Base-by-base conservation (phyloP, 1,140 invertebrate species). In the Hormaphis cornu region DNA sequence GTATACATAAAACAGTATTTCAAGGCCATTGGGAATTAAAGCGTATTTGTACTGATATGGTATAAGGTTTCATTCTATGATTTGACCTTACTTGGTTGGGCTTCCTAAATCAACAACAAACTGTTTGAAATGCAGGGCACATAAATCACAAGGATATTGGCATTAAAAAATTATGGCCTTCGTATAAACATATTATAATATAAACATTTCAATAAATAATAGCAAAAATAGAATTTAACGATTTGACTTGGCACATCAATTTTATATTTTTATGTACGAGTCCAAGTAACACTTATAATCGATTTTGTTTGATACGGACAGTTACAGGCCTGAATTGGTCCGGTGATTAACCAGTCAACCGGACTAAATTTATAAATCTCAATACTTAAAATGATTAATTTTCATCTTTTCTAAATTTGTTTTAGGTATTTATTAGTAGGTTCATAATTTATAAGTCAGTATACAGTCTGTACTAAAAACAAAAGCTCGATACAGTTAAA, bases 101-200 rank as follows among this genome's bases (percentile, higher is more conserved):
- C 61, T 66, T 66, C 61, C 28, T 66, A 35, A 66, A 66, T 66
- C 44, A 48, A 48, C 44, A 48, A 48, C 44, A 48, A 14, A 66
- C 42, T 30, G 12, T 7, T 66, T 66, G 48, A 66, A 66, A 66
- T 66, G 9, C 40, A 48, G 20, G 28, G 18, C 61, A 66, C 24
- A 61, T 30, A 61, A 61, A 28, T 28, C 14, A 61, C 42, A 46
- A 61, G 16, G 58, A 61, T 61, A 61, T 63, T 63, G 40, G 42
- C n/a, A 63, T 46, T 63, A 63, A 28, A 24, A 46, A 63, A 44
- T 63, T 6, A 46, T 63, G 26, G 26, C 40, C 58, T 46, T 46
- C 24, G 20, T 63, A 46, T 46, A 28, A 30, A 14, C 40, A 63
- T 63, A 30, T n/a, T n/a, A n/a, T 28, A 30, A 46, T 63, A n/a